Base-by-base conservation (phyloP, 2,888 invertebrate genomes). In the Pseudococcus jackbeardsleyi region DNA sequence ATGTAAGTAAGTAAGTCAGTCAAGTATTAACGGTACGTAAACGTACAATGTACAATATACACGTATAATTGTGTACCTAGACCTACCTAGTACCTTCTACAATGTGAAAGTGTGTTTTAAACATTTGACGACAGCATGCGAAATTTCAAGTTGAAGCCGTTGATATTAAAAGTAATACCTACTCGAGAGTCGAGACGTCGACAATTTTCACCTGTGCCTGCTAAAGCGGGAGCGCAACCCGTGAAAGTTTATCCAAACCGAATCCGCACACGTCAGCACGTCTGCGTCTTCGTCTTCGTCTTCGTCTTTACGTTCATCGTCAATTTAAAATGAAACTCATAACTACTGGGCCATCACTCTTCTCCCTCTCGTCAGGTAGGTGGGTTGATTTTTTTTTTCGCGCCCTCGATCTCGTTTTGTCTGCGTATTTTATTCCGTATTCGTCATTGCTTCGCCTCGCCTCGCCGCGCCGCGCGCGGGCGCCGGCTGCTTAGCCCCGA, bases 241-340 rank as follows among this genome's bases (percentile, higher is more conserved):
- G 0, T 54, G 54, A 54, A 54, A n/a, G 54, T 54, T 54, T n/a
- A 54, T 6, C 54, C 15, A 54, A 54, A n/a, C 54, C n/a, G n/a
- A 68, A 68, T 68, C 68, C 19, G 19, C n/a, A 64, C 64, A 33
- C 22, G 6, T 19, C 8, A 19, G 0, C 64, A 33, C 22, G 6
- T 19, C 8, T 19, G 0, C n/a, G 7, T 42, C 26, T 33, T 8
- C 5, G 42, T 39, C 39, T 19, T n/a, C 59, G 59, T 68, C 64
- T 68, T 68, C 22, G 64, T n/a, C n/a, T n/a, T n/a, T n/a, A n/a
- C 5, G 42, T 68, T 68, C 68, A 26, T 68, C 68, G 68, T 68
- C 68, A 26, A 68, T 68, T 68, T 68, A 68, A 42, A 68, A 68
- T 26, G 68, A 68, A 68, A 68, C 26, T 68, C 68, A 64, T 64